Conservation (phyloP, 1,140 invertebrate species). For the Lerema accius region DNA sequence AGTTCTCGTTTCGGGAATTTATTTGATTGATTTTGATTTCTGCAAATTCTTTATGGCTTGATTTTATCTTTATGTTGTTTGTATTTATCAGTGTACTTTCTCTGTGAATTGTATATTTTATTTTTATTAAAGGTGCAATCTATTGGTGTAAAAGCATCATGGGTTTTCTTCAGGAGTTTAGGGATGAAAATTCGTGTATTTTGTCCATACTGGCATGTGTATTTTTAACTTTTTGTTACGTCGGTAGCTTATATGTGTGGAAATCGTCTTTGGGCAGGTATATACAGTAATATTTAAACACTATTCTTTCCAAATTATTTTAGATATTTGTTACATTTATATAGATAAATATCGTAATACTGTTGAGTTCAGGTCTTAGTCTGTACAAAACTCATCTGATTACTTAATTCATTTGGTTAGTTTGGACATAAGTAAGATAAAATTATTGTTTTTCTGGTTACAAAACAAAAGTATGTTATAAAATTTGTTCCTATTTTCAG, state of each 20-base stretch:
- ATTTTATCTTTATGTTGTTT: not conserved
- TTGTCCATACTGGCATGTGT: slow-evolving; percentile 84
- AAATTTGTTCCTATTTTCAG: slow-evolving; percentile 74
- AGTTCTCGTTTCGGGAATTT: no score
- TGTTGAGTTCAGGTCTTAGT: no score
- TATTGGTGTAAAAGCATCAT: slow-evolving; percentile 31
- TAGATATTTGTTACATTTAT: no score
- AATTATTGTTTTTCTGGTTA: no score
- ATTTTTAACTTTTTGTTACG: slow-evolving; percentile 88
- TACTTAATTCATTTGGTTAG: no score
- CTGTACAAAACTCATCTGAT: no score
- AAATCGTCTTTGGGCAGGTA: slow-evolving; percentile 88
- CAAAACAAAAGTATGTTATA: not conserved
- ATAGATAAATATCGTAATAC: no score
- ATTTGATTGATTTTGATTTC: no score
- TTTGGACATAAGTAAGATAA: no score
- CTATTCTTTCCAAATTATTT: no score
- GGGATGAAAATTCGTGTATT: slow-evolving; percentile 51
- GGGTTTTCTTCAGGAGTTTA: slow-evolving; percentile 40
- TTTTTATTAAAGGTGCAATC: not conserved
- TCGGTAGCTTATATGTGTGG: slow-evolving; percentile 93
- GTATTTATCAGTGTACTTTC: no score
- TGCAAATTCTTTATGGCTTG: no score
- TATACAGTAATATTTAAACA: slow-evolving; percentile 19
- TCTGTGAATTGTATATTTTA: not conserved